phyloP scores from a whole-genome alignment of 2,797 vertebrate genomes.

The Podarcis siculus region DNA sequence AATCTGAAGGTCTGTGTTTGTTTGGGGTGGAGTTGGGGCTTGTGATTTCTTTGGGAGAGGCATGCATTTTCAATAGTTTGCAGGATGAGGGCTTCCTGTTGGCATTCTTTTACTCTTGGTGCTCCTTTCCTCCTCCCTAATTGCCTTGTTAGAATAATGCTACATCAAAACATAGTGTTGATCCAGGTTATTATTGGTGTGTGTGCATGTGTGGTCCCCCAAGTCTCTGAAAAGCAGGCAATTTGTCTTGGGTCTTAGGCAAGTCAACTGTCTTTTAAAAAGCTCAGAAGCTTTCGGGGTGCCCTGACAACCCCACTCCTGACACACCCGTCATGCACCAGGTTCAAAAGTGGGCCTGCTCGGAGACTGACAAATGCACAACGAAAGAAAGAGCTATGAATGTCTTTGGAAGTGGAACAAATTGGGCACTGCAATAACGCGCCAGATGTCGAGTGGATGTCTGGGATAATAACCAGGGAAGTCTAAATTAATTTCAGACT shows the following conservation, averaged over 20 bases:
- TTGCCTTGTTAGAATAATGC: background rate
- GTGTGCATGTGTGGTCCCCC: too few relatives aligned
- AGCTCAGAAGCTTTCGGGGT: too few relatives aligned
- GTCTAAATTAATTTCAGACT: slow-evolving; percentile 18
- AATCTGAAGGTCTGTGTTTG: background rate
- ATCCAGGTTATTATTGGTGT: too few relatives aligned
- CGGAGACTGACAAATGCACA: background rate
- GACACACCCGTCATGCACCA: too few relatives aligned
- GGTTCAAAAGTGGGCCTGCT: background rate
- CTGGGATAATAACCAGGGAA: slow-evolving; percentile 11
- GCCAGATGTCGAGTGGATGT: background rate
- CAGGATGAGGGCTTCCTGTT: background rate
- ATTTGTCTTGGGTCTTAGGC: too few relatives aligned
- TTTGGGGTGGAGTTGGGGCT: background rate
- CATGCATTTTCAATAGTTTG: background rate
- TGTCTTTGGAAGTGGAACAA: background rate
- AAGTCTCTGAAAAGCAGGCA: too few relatives aligned
- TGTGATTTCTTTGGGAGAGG: background rate
- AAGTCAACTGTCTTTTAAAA: too few relatives aligned
- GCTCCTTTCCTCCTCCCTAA: too few relatives aligned
- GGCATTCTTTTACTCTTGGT: background rate
- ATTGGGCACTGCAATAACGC: background rate
- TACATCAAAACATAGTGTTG: background rate
- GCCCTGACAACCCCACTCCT: too few relatives aligned
- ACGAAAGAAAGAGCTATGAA: background rate